A percentile compares a stretch with the other conserved stretches of the same genome.
These are phyloP conservation scores for Kradibia gibbosae DNA, from an alignment of 1,140 invertebrate genomes.

Conservation along the genomic window DNA sequence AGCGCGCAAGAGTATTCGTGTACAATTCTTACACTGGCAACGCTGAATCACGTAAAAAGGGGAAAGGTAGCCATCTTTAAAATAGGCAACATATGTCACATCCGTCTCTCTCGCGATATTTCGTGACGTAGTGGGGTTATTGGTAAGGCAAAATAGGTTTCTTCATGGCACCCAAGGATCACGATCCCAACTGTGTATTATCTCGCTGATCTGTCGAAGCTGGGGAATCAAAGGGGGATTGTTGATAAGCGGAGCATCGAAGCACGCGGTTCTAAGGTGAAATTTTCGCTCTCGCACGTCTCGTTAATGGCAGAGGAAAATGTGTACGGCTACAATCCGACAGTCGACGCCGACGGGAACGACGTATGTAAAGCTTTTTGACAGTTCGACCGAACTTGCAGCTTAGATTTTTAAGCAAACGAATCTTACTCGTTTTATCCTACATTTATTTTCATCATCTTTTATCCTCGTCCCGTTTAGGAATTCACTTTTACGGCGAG, in stretches of 20 bases:
- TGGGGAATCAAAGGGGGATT: slow-evolving; percentile 29
- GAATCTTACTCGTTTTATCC: not conserved
- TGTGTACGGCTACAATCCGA: slow-evolving; percentile 71
- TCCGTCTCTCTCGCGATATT: slow-evolving; percentile 63
- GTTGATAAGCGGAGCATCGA: slow-evolving; percentile 36
- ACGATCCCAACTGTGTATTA: slow-evolving; percentile 54
- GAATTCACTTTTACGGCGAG: not conserved
- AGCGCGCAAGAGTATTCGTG: not conserved
- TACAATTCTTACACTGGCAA: slow-evolving; percentile 40
- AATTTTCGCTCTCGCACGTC: slow-evolving; percentile 51
- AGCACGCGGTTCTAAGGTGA: slow-evolving; percentile 37
- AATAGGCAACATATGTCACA: slow-evolving; percentile 61
- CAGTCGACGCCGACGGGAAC: slow-evolving; percentile 66
- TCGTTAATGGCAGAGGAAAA: slow-evolving; percentile 73
- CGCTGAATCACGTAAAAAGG: slow-evolving; percentile 55
- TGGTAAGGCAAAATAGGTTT: slow-evolving; percentile 66
- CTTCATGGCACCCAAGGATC: slow-evolving; percentile 68
- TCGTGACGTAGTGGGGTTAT: slow-evolving; percentile 61
- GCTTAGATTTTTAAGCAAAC: slow-evolving; percentile 59
- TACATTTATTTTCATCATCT: not conserved
- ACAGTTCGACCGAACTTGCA: slow-evolving; percentile 66
- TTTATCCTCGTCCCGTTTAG: not conserved
- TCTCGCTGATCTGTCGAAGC: slow-evolving; percentile 32
- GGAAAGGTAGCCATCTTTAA: slow-evolving; percentile 65
- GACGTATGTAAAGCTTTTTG: slow-evolving; percentile 68